These are phyloP conservation scores for Cacatua alba DNA, from an alignment of 2,113 vertebrate species.

Conservation along the genomic window DNA sequence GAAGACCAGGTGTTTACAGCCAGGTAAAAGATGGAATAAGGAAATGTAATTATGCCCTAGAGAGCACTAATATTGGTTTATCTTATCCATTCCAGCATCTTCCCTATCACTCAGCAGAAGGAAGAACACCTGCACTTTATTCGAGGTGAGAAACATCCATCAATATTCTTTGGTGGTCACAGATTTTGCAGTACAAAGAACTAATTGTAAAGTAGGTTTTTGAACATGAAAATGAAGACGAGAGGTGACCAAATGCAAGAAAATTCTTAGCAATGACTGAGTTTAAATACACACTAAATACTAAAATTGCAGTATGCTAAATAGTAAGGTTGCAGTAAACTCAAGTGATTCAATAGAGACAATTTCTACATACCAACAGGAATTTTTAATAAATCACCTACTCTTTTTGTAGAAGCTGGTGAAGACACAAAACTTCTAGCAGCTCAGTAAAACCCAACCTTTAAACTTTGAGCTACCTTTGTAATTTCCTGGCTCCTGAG, in stretches of 20 bases:
- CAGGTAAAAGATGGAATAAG: not conserved
- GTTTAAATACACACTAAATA: not conserved
- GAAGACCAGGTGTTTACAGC: not conserved
- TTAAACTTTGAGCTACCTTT: not conserved
- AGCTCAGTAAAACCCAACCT: not conserved
- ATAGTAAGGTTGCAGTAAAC: not conserved
- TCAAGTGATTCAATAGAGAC: not conserved
- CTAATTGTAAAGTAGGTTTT: not conserved
- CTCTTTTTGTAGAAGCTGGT: not conserved
- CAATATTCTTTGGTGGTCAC: not conserved
- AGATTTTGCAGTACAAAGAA: not conserved
- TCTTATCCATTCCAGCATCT: not conserved
- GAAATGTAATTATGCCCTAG: not conserved
- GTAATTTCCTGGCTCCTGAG: not conserved
- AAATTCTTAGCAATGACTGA: not conserved
- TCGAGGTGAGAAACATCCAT: not conserved
- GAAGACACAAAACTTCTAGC: not conserved
- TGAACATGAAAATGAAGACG: not conserved
- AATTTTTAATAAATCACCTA: not conserved
- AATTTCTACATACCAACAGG: not conserved
- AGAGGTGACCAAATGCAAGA: not conserved
- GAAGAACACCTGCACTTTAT: not conserved
- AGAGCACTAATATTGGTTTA: not conserved
- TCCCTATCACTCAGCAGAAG: not conserved
- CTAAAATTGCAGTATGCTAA: not conserved